These are phyloP conservation scores for Theocolax elegans DNA, from an alignment of 1,140 invertebrate species.

Conservation along the genomic window DNA sequence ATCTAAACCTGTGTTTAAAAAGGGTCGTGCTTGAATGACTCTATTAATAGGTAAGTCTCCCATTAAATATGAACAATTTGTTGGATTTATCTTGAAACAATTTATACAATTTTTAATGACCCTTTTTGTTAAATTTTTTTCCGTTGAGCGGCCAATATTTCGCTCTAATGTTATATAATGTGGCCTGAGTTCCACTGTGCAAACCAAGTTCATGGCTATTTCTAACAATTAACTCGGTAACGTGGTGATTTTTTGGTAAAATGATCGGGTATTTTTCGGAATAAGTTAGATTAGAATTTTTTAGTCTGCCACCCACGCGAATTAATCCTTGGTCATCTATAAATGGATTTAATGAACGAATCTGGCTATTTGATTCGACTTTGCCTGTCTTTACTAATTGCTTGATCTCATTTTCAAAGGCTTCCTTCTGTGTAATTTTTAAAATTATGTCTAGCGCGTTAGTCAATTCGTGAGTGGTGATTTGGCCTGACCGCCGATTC, in stretches of 20 bases:
- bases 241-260: constrained; percentile 44
- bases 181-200: no score
- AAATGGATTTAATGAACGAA: constrained; percentile 43
- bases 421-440: background rate
- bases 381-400: background rate
- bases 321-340: no score
- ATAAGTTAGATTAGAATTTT: no score
- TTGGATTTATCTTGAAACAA: constrained; percentile 36
- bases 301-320: no score
- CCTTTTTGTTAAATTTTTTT: background rate
- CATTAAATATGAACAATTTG: constrained; percentile 49
- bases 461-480: background rate
- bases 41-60: constrained; percentile 52
- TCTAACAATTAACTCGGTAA: constrained; percentile 44
- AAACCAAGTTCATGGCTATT: constrained; percentile 43
- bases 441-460: background rate
- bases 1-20: no score
- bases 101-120: background rate
- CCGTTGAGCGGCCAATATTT: background rate
- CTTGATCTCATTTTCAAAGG: background rate
- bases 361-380: background rate
- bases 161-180: background rate
- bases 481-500: background rate
- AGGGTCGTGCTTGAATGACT: constrained; percentile 44
- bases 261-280: constrained; percentile 50